Base-by-base conservation (phyloP, 1,140 invertebrate species). In the Panulirus ornatus region DNA sequence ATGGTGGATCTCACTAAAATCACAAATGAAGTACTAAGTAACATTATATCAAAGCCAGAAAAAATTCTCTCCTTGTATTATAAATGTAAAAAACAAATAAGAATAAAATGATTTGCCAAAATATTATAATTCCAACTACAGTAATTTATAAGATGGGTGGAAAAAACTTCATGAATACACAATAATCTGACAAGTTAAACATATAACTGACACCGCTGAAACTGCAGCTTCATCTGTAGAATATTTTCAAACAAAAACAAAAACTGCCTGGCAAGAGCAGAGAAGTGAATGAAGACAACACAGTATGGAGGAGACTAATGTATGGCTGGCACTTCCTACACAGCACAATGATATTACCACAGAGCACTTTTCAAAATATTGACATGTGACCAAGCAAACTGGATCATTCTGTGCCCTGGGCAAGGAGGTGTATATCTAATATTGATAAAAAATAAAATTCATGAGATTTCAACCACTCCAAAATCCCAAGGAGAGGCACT, bases 361-460 rank as follows among this genome's bases (percentile, higher is more conserved):
- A 11, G 58, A 81, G 78, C 78, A 81, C 42, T 51, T 79, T 30
- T 44, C 76, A 51, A 78, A 79, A 34, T 73, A 73, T 16, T 75
- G 71, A 75, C 71, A 19, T 75, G 71, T 75, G 34, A 44, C 36
- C 40, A 75, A 44, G 36, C 14, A 75, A 40, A 27, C 6, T 73
- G 34, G 38, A 34, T 30, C 30, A 36, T 44, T 38, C 40, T 9
- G 34, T 34, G 11, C n/a, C 16, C 16, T 19, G 40, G 2, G 71
- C 16, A 75, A 27, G 22, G 40, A 75, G 36, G 36, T 34, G 11
- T 58, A 11, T 58, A 58, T 6, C 40, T 75, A 11, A 19, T 75
- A n/a, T 1, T 75, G 36, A 75, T 75, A 6, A 75, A 40, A n/a
- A 0, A 19, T 27, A 58, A 58, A 58, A 58, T 34, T 34, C 9